phyloP scores from a whole-genome alignment of 2,113 vertebrate genomes.

The Peromyscus polionotus region DNA sequence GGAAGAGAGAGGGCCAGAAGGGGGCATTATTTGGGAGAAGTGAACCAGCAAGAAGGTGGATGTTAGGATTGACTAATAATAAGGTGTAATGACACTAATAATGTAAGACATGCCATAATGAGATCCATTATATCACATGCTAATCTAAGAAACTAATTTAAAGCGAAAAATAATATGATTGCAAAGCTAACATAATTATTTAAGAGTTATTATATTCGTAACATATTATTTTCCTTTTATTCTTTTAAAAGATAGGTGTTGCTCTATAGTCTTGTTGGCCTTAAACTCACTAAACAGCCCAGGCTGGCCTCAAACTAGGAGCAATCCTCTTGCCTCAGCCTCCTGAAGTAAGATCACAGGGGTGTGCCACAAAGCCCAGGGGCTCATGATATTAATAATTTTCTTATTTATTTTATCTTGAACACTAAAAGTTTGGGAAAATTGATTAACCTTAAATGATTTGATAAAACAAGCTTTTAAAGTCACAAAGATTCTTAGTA shows the following conservation, averaged over 20 bases:
- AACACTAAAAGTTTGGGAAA: constrained; percentile 29
- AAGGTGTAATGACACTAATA: neutral
- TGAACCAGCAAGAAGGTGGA: neutral
- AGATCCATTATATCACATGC: neutral
- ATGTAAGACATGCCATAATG: neutral
- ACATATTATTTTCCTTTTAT: neutral
- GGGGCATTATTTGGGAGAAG: neutral
- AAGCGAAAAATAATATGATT: neutral
- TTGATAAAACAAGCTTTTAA: constrained; percentile 17
- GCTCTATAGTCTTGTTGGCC: neutral
- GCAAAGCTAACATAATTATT: neutral
- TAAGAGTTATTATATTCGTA: neutral
- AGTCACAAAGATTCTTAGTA: constrained; percentile 26
- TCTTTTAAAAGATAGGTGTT: neutral
- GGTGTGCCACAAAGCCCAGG: neutral
- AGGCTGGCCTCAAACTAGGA: neutral
- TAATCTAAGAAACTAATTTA: neutral
- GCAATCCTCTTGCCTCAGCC: neutral
- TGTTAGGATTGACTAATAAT: neutral
- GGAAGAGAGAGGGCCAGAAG: neutral
- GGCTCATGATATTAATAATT: neutral
- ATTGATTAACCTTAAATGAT: constrained; percentile 1
- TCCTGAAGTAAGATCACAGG: neutral
- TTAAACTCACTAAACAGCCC: neutral
- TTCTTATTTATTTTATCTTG: constrained; percentile 33